Evolutionary conservation across 2,888 invertebrate species (phyloP).

Genomic region (Chironomus tentans): DNA sequence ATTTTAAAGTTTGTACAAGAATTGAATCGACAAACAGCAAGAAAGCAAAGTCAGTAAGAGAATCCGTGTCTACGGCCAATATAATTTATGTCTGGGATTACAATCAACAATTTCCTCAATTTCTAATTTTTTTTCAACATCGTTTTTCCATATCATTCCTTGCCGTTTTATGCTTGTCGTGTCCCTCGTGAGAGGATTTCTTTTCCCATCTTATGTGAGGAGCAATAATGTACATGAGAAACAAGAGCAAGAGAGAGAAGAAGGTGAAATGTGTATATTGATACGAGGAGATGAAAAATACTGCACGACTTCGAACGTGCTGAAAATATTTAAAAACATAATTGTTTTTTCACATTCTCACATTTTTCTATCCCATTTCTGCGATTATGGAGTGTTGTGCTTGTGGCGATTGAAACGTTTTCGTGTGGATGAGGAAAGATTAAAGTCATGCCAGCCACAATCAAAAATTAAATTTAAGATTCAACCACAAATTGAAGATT

Average conservation of each 20-base stretch:
- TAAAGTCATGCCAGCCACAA: too few species aligned
- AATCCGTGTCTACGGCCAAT: background rate
- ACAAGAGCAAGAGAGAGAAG: background rate
- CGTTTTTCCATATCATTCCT: background rate
- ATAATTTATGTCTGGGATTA: slow-evolving; percentile 14
- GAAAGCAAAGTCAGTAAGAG: background rate
- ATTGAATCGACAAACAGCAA: background rate
- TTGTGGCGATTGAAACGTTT: background rate
- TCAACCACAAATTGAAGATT: too few species aligned
- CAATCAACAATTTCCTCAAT: slow-evolving; percentile 17
- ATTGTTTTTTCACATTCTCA: slow-evolving; percentile 17
- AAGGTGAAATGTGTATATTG: background rate
- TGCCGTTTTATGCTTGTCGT: background rate
- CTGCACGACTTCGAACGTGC: slow-evolving; percentile 15
- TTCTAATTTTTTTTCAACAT: background rate
- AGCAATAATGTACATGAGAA: background rate
- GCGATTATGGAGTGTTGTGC: background rate
- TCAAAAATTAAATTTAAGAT: too few species aligned
- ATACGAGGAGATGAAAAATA: background rate
- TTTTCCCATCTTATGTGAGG: background rate
- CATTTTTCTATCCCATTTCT: background rate
- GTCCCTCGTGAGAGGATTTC: slow-evolving; percentile 5
- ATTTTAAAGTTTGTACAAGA: slow-evolving; percentile 9
- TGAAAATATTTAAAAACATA: slow-evolving; percentile 24
- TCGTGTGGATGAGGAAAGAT: too few species aligned